A percentile compares a stretch with the other conserved stretches of the same genome.
phyloP scores from a whole-genome alignment of 2,888 invertebrate species.

The Caenorhabditis sp. region DNA sequence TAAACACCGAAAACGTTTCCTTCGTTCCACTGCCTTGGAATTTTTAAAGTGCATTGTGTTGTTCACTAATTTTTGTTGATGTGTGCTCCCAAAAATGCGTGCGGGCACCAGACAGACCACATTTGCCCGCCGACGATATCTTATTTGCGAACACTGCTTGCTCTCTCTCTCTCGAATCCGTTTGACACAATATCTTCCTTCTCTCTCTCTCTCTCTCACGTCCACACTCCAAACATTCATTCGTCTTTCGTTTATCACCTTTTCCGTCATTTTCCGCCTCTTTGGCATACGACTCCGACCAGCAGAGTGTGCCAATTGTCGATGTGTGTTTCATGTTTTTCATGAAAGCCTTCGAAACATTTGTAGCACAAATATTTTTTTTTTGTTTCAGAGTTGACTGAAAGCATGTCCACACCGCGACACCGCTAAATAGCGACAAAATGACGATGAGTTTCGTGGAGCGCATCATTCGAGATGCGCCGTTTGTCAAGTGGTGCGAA shows the following conservation, averaged over 20 bases:
- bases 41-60: no score
- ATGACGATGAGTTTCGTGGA: constrained; percentile 33
- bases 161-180: constrained; percentile 8
- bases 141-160: constrained; percentile 15
- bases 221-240: constrained; percentile 8
- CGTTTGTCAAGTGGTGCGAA: constrained; percentile 30
- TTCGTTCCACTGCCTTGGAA: no score
- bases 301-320: no score
- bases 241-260: not conserved
- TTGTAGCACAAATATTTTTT: no score
- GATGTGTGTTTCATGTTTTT: no score
- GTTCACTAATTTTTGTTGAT: no score
- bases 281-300: no score
- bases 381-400: no score
- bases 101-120: no score
- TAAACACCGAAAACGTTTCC: no score
- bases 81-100: no score
- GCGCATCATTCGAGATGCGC: constrained; percentile 5
- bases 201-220: constrained; percentile 4
- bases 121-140: not conserved
- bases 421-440: constrained; percentile 15
- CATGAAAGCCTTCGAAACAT: not conserved
- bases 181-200: constrained; percentile 44
- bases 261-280: not conserved
- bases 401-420: no score